phyloP scores from a whole-genome alignment of 1,140 invertebrate genomes.

The Eriosoma lanigerum region DNA sequence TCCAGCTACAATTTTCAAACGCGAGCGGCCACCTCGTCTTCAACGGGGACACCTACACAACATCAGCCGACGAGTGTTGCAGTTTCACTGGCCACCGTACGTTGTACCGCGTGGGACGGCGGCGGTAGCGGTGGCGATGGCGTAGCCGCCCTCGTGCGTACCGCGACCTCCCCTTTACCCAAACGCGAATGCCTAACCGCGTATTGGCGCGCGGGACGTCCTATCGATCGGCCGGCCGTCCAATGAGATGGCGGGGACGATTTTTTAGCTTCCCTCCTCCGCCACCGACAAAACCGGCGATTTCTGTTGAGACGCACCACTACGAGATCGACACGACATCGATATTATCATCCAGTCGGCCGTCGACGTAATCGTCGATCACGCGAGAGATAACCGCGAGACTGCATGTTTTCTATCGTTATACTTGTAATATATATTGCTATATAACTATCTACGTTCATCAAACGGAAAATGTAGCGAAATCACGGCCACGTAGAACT shows the following conservation, averaged over 20 bases:
- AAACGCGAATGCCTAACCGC: background rate
- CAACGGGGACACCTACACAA: no score
- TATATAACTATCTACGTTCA: no score
- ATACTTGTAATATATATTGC: no score
- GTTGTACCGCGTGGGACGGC: background rate
- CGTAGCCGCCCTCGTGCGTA: background rate
- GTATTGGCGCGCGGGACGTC: constrained; percentile 7
- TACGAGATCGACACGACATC: no score
- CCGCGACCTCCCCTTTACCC: constrained; percentile 3
- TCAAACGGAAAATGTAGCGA: no score
- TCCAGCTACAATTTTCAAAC: no score
- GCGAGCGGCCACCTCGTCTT: background rate
- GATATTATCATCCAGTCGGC: background rate
- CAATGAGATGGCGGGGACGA: background rate
- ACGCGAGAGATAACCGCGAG: no score
- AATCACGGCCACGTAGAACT: no score
- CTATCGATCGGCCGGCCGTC: constrained; percentile 29
- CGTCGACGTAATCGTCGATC: background rate
- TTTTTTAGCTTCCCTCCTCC: background rate
- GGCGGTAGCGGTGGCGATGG: constrained; percentile 7
- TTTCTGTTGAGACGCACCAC: no score
- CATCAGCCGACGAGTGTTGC: background rate
- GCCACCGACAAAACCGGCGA: background rate
- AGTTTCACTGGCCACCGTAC: background rate
- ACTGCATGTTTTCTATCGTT: no score